Evolutionary conservation across 2,797 vertebrate species (phyloP), one percentile per base, ranked within the genome.

Genomic region (Eutrigla gurnardus): DNA sequence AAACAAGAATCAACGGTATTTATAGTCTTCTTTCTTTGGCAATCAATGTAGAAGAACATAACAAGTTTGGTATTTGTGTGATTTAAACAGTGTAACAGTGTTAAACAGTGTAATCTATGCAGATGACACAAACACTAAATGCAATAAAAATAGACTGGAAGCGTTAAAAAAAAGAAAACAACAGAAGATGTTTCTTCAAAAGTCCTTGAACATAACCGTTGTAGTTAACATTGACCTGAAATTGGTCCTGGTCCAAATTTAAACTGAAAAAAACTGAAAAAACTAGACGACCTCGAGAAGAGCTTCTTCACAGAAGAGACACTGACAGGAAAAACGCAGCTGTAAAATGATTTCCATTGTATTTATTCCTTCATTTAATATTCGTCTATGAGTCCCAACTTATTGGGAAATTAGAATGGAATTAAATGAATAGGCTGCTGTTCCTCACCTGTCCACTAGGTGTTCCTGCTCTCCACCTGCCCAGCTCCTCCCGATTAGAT

Each of bases 401-500:
- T 36, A n/a, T 45, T 10, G 58, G 40, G 11, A 49, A 7, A 12
- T 40, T 46, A 4, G 13, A 37, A 33, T 35, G 5, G 8, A 42
- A 25, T 6, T 3, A 17, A 53, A 5, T n/a, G 45, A 32, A n/a
- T 32, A 25, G 6, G 7, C 2, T 60, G 47, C 15, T 36, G 11
- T 54, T 60, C 36, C 69, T 36, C 15, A 65, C 62, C 57, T 61
- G 37, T 65, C 58, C 58, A 63, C 15, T 35, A 9, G 60, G 45
- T 37, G 18, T 36, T 17, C n/a, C 33, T 46, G 15, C 33, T 52
- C 52, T 2, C 7, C 45, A 18, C 15, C 55, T 35, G 7, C 36
- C 14, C 59, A 64, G 60, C 75, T 62, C 32, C 43, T 60, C 32
- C 53, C 42, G 2, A 37, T 66, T 36, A 55, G 35, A 36, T 45